These are phyloP conservation scores for Eristalinus sepulchralis DNA, from an alignment of 2,888 invertebrate species.

Conservation along the genomic window DNA sequence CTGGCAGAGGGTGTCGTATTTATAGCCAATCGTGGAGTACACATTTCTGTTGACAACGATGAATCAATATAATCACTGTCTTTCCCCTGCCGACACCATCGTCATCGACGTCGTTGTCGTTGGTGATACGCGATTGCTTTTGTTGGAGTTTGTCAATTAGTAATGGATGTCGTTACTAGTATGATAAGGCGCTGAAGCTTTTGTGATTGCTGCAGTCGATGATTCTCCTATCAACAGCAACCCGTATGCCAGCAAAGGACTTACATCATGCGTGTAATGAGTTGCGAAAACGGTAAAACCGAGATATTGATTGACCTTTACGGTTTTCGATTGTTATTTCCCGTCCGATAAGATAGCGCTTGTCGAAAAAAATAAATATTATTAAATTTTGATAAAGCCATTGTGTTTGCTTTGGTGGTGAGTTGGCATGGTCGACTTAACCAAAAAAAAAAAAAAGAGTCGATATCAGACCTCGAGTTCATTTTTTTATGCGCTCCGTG, in stretches of 20 bases:
- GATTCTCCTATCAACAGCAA: background rate
- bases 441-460: conserved; percentile 1
- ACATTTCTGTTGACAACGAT: conserved; percentile 58
- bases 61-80: conserved; percentile 60
- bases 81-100: background rate
- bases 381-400: conserved; percentile 57
- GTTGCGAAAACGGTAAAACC: conserved; percentile 63
- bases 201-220: background rate
- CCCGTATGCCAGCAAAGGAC: background rate
- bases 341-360: conserved; percentile 58
- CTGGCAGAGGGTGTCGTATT: conserved; percentile 38
- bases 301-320: conserved; percentile 58
- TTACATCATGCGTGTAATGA: conserved; percentile 55
- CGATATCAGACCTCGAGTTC: conserved; percentile 40
- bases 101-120: too few species aligned
- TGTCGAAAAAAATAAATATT: conserved; percentile 58
- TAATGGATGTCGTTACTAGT: conserved; percentile 17
- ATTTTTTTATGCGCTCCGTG: conserved; percentile 13
- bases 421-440: conserved; percentile 18
- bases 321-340: conserved; percentile 55
- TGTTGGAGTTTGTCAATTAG: conserved; percentile 38
- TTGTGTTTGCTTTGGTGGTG: conserved; percentile 3
- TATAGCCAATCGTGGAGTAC: conserved; percentile 40
- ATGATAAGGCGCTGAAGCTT: conserved; percentile 27
- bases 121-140: conserved; percentile 1